Evolutionary conservation across 2,113 vertebrate species (phyloP), one percentile per base, ranked within the genome.

Genomic region (Cheirogaleus medius): DNA sequence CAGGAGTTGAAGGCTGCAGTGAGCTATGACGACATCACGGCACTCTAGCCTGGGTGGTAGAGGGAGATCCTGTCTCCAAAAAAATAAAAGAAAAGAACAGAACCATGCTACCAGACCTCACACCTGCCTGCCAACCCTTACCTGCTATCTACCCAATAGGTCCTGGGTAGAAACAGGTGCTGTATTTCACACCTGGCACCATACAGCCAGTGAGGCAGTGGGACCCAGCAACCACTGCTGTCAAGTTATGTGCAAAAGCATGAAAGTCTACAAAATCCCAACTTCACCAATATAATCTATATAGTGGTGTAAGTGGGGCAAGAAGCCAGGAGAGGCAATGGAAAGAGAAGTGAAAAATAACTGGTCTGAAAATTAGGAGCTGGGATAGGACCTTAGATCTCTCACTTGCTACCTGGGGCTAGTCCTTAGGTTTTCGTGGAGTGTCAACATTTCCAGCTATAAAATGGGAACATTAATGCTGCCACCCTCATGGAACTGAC

Each of bases 131-230:
- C 58, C 58, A 76, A 29, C 6, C 44, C 27, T 63, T 49, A 63
- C 49, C 42, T 49, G 10, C 47, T 39, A 44, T 34, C 60, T 44
- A 25, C 27, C 13, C 20, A 9, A 37, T 15, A 3, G 56, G 32
- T 20, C 29, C 49, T 4, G 2, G 37, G n/a, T 9, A 68, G 56
- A 44, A 60, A 47, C n/a, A 29, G 18, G 47, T 56, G 68, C 60
- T 78, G 91, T 37, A 27, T 56, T 12, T 83, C 85, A 96, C 23
- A 78, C 32, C 73, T 76, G 97, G 89, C 85, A 77, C 92, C 92
- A 71, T 74, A 54, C 93, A 97, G 97, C 95, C 97, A 97, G 97
- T 27, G 63, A 81, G 90, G 42, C 91, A 84, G 81, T 21, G 29
- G 66, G 10, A 49, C 69, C 76, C 66, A 1, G 32, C 21, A 42